Conservation (phyloP, 2,797 vertebrate species). For the Eptatretus atami region DNA sequence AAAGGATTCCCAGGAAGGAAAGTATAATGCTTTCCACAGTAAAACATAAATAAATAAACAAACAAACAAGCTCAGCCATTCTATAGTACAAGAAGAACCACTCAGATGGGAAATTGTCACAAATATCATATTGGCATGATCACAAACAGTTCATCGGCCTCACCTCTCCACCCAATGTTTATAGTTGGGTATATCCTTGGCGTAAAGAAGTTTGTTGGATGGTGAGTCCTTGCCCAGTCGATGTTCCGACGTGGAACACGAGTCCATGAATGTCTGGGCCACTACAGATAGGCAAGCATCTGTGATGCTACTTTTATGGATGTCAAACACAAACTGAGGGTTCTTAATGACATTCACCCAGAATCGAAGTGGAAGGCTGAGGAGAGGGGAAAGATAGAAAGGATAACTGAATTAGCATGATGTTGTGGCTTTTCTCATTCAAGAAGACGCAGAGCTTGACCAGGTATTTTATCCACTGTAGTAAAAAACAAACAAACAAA, state of each 20-base stretch:
- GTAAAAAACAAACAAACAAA: no score
- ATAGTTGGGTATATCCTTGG: slow-evolving; percentile 96
- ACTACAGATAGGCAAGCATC: slow-evolving; percentile 79
- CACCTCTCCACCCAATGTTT: slow-evolving; percentile 97
- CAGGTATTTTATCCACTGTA: no score
- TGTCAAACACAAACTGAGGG: slow-evolving; percentile 87
- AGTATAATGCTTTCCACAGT: no score
- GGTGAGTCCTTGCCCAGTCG: slow-evolving; percentile 90
- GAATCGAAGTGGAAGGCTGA: slow-evolving; percentile 68
- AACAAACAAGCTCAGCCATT: no score
- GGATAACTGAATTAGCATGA: no score
- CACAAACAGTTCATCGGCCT: slow-evolving; percentile 9
- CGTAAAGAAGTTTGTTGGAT: slow-evolving; percentile 84
- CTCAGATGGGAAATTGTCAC: no score
- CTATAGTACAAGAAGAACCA: no score
- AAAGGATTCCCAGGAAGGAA: no score
- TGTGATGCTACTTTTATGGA: slow-evolving; percentile 89
- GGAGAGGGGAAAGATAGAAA: not conserved
- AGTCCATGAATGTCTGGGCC: slow-evolving; percentile 96
- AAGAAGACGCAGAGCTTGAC: no score
- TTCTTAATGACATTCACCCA: slow-evolving; percentile 99
- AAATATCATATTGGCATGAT: no score
- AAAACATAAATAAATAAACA: no score
- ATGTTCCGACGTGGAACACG: slow-evolving; percentile 81
- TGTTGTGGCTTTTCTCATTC: not conserved